phyloP scores from a whole-genome alignment of 2,797 vertebrate genomes.

The Corythornis leucogaster region DNA sequence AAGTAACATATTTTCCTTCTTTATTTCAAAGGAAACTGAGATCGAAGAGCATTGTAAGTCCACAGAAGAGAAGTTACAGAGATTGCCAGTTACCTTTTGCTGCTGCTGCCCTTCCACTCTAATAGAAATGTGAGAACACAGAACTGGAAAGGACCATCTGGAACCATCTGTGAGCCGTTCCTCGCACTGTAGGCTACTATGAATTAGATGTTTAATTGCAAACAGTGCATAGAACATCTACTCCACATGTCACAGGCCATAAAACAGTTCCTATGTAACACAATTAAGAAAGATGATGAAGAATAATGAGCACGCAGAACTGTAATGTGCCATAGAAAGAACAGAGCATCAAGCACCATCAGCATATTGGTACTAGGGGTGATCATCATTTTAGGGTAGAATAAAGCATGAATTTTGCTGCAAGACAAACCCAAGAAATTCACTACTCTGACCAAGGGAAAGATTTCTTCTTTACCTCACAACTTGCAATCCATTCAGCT shows the following conservation, averaged over 20 bases:
- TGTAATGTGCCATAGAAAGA: neutral
- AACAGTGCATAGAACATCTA: slow-evolving; percentile 56
- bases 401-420: neutral
- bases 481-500: neutral
- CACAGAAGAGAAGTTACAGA: neutral
- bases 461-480: neutral
- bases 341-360: neutral
- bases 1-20: neutral
- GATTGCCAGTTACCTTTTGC: slow-evolving; percentile 42
- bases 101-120: slow-evolving; percentile 23
- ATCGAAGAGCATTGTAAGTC: neutral
- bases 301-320: slow-evolving; percentile 12
- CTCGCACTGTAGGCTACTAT: slow-evolving; percentile 53
- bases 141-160: slow-evolving; percentile 69
- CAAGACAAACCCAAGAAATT: neutral
- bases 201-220: slow-evolving; percentile 64
- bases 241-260: slow-evolving; percentile 53
- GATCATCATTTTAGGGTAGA: neutral
- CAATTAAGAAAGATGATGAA: slow-evolving; percentile 28
- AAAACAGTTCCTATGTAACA: slow-evolving; percentile 28
- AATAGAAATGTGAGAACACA: slow-evolving; percentile 53
- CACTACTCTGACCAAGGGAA: neutral
- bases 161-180: slow-evolving; percentile 60
- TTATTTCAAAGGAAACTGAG: neutral
- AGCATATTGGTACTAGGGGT: neutral